Evolutionary conservation across 2,797 vertebrate genomes (phyloP).

Genomic region (Cyprinella venusta): DNA sequence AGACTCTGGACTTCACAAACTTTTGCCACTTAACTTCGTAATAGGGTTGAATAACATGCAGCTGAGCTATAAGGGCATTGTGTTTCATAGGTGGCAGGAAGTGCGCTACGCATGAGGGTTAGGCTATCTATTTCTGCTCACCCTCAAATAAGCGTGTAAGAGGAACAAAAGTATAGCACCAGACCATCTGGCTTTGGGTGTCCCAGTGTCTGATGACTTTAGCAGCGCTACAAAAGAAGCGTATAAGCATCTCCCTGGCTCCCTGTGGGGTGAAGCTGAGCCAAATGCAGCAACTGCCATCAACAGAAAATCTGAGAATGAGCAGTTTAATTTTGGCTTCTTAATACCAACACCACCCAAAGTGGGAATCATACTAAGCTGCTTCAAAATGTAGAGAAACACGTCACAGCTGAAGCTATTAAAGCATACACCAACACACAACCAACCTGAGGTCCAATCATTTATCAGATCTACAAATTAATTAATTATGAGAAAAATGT

Average conservation of each 20-base stretch:
- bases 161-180: conserved; percentile 46
- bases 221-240: conserved; percentile 27
- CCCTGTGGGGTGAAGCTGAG: conserved; percentile 27
- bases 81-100: conserved; percentile 24
- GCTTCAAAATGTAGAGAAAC: conserved; percentile 4
- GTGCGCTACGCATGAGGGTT: conserved; percentile 21
- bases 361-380: conserved; percentile 9
- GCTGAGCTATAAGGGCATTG: conserved; percentile 25
- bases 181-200: conserved; percentile 49
- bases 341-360: conserved; percentile 36
- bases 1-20: neutral
- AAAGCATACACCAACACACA: neutral
- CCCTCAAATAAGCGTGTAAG: conserved; percentile 52
- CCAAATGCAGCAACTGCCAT: conserved; percentile 12
- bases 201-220: conserved; percentile 42
- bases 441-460: neutral
- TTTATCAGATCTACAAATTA: neutral
- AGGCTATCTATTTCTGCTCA: conserved; percentile 48
- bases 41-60: neutral
- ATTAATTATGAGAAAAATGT: neutral
- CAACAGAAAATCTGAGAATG: conserved; percentile 40
- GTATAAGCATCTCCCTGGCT: conserved; percentile 5
- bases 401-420: neutral
- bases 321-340: conserved; percentile 46
- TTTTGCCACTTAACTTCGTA: neutral